Conservation (phyloP, 2,113 vertebrate species). For the Aptenodytes patagonicus region DNA sequence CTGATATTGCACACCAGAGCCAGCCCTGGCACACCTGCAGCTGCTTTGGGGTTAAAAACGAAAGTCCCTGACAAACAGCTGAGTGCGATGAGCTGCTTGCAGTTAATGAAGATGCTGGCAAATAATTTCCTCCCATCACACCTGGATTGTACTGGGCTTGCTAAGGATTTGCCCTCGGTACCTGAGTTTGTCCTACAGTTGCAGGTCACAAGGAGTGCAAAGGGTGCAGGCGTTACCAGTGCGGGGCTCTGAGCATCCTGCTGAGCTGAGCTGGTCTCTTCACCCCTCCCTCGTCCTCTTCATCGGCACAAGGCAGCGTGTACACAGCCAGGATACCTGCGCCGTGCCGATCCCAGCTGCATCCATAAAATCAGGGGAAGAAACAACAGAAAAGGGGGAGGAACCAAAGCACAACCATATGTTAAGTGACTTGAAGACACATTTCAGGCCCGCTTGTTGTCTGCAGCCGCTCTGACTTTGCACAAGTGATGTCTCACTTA, state of each 20-base stretch:
- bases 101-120: not conserved
- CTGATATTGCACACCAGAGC: not conserved
- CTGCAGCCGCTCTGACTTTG: not conserved
- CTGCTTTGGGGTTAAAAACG: not conserved
- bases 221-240: rapidly evolving
- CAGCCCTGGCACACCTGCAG: not conserved
- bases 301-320: rapidly evolving
- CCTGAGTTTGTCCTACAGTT: not conserved
- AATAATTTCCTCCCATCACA: not conserved
- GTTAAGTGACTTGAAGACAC: not conserved
- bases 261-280: not conserved
- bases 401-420: not conserved
- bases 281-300: not conserved
- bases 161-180: rapidly evolving
- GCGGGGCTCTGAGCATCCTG: not conserved
- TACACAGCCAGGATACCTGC: rapidly evolving
- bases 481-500: not conserved
- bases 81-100: not conserved
- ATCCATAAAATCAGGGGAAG: not conserved
- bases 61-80: not conserved
- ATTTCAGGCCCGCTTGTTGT: not conserved
- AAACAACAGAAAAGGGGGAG: not conserved
- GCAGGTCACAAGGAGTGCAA: rapidly evolving
- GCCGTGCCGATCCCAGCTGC: rapidly evolving
- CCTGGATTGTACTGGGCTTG: rapidly evolving